phyloP scores from a whole-genome alignment of 2,888 invertebrate genomes.

The Odontocolon sp. region DNA sequence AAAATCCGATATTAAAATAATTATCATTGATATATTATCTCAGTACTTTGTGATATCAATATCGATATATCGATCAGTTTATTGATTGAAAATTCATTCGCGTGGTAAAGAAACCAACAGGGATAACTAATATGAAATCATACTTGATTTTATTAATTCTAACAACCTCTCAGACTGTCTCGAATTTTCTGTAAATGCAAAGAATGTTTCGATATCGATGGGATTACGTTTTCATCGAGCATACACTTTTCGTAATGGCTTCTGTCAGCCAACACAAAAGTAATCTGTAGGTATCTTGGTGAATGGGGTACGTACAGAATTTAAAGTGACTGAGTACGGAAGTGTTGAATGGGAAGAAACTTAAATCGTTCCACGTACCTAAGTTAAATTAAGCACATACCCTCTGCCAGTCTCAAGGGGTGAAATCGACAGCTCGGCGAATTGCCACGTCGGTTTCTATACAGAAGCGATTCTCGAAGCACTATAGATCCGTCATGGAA shows the following conservation, averaged over 20 bases:
- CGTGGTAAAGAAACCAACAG: conserved; percentile 6
- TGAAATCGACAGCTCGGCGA: conserved; percentile 55
- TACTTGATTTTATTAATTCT: conserved; percentile 1
- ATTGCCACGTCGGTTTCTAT: conserved; percentile 53
- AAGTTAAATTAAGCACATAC: conserved; percentile 55
- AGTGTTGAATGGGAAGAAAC: conserved; percentile 36
- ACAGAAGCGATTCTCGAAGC: conserved; percentile 26
- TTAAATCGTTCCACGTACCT: conserved; percentile 46
- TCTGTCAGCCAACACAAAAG: not conserved
- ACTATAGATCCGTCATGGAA: conserved; percentile 7
- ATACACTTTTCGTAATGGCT: not conserved
- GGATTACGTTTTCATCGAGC: conserved; percentile 19
- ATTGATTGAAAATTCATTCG: conserved; percentile 1
- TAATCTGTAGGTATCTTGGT: not conserved
- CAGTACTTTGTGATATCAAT: no score
- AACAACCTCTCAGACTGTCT: not conserved
- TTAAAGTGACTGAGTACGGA: conserved; percentile 2
- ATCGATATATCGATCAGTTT: not conserved
- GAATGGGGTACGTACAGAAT: not conserved
- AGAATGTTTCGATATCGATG: conserved; percentile 9
- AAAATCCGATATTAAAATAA: no score
- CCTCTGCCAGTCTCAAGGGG: conserved; percentile 4
- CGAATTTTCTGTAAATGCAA: not conserved
- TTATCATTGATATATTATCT: no score
- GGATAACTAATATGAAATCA: no score